These are phyloP conservation scores for Channa maculata DNA, from an alignment of 2,113 vertebrate genomes.

Conservation along the genomic window DNA sequence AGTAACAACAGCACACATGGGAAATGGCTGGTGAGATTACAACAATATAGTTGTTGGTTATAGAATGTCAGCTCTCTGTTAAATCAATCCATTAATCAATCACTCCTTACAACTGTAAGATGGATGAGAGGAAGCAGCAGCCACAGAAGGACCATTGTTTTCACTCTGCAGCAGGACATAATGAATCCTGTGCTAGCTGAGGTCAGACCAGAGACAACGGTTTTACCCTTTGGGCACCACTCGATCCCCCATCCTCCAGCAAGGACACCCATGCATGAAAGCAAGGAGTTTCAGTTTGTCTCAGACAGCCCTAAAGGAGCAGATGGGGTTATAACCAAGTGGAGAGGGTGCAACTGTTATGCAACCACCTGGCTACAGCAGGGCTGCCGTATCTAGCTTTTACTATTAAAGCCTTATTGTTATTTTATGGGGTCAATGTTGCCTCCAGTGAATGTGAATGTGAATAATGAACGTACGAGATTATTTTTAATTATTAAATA, in stretches of 20 bases:
- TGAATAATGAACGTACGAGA: no score
- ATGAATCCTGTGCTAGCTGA: slow-evolving; percentile 58
- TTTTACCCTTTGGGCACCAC: slow-evolving; percentile 57
- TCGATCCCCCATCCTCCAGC: slow-evolving; percentile 34
- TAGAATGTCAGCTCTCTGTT: slow-evolving; percentile 31
- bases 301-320: slow-evolving; percentile 48
- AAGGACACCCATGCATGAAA: slow-evolving; percentile 60
- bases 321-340: slow-evolving; percentile 65
- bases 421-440: neutral
- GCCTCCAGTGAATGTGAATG: neutral
- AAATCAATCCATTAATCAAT: slow-evolving; percentile 35
- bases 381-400: neutral
- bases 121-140: slow-evolving; percentile 64
- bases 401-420: slow-evolving; percentile 2
- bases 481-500: no score
- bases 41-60: slow-evolving; percentile 48
- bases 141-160: slow-evolving; percentile 72
- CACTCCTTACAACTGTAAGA: slow-evolving; percentile 44
- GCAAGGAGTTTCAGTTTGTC: slow-evolving; percentile 51
- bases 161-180: slow-evolving; percentile 44
- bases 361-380: slow-evolving; percentile 38
- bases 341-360: slow-evolving; percentile 18
- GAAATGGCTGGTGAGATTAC: slow-evolving; percentile 9
- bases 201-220: slow-evolving; percentile 51
- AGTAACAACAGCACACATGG: slow-evolving; percentile 9